Base-by-base conservation (phyloP, 2,113 vertebrate species). In the Apteryx owenii region DNA sequence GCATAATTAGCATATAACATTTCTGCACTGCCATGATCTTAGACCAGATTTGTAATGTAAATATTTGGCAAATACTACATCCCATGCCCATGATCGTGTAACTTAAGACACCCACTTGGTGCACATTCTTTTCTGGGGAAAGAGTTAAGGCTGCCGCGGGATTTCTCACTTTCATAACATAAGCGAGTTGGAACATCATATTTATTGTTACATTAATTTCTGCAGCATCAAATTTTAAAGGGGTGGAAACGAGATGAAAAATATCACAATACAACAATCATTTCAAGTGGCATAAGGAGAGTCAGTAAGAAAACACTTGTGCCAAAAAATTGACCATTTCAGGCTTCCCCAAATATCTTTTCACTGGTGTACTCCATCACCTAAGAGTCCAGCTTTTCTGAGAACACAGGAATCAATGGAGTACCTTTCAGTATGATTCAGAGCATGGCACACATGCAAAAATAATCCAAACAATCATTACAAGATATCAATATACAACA, bases 141-240 rank as follows among this genome's bases (percentile, higher is more conserved):
- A 88, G 33, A 87, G 68, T 95, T 93, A 95, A 73, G 28, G 68
- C 21, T 91, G 71, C 60, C 54, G n/a, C 64, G 91, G 89, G 96
- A 95, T 88, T 95, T 97, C 94, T 97, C 81, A 85, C 56, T 93
- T 96, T 90, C 89, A 38, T 71, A 91, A 69, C 38, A 81, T 31
- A 64, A 60, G 31, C 46, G 14, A 85, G 71, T 75, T 89, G 70
- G 80, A 95, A 89, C n/a, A 68, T 85, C 62, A 73, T 3, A 73
- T 54, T 70, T 83, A 90, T 91, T 29, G 40, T 73, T 75, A 91
- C 54, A 89, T 91, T 91, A 91, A 95, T 87, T 89, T 88, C 54
- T 88, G 54, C 31, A 68, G 71, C 89, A 88, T 95, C 87, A 78
- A 68, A 73, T 93, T 91, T 92, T 91, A 82, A 95, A 82, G 53